These are phyloP conservation scores for Ariolimax columbianus DNA, from an alignment of 2,888 invertebrate genomes.

Conservation along the genomic window DNA sequence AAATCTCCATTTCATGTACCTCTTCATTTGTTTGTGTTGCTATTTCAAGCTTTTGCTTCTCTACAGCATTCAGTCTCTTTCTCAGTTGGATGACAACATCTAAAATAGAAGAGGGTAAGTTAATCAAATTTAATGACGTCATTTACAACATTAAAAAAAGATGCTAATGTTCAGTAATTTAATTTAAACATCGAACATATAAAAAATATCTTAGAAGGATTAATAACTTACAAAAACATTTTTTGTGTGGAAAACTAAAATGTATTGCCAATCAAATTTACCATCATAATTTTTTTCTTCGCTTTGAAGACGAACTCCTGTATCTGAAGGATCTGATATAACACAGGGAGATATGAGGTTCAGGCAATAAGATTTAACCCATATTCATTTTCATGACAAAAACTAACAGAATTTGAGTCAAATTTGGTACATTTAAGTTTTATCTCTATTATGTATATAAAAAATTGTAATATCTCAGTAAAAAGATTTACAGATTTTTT, in stretches of 20 bases:
- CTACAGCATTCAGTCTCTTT: constrained; percentile 69
- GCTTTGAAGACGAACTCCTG: too few relatives aligned
- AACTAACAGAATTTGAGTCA: too few relatives aligned
- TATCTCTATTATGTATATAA: neutral
- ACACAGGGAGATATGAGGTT: too few relatives aligned
- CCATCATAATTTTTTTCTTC: too few relatives aligned
- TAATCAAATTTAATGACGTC: neutral
- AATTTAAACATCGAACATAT: neutral
- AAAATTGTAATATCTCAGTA: neutral
- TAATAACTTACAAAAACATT: neutral
- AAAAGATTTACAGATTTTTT: too few relatives aligned
- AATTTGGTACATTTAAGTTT: neutral
- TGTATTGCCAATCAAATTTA: too few relatives aligned
- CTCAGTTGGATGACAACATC: constrained; percentile 68
- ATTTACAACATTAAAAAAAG: neutral
- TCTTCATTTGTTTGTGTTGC: constrained; percentile 71
- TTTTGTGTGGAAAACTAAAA: too few relatives aligned
- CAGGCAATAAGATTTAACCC: too few relatives aligned
- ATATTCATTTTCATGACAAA: too few relatives aligned
- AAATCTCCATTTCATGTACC: constrained; percentile 59
- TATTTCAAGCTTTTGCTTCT: constrained; percentile 73
- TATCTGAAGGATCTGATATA: too few relatives aligned
- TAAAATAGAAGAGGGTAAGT: constrained; percentile 46
- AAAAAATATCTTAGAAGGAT: neutral
- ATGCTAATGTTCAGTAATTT: neutral